phyloP scores from a whole-genome alignment of 2,113 vertebrate genomes.

The Eubucco bourcierii region DNA sequence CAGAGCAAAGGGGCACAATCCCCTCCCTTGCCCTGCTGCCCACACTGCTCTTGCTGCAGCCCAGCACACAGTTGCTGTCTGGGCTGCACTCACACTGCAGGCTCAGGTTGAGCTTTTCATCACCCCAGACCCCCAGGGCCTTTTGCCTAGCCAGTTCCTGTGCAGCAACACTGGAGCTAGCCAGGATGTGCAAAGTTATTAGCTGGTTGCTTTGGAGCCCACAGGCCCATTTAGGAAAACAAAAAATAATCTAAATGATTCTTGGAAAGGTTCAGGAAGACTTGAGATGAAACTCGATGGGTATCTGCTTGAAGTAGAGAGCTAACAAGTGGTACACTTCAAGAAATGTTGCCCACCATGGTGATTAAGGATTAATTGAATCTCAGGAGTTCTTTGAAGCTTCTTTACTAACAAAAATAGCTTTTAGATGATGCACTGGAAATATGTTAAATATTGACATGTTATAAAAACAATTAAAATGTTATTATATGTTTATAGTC shows the following conservation, averaged over 20 bases:
- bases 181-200: not conserved
- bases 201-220: slow-evolving; percentile 5
- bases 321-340: not conserved
- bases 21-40: too few species aligned
- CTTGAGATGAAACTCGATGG: not conserved
- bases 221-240: not conserved
- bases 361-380: not conserved
- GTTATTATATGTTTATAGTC: not conserved
- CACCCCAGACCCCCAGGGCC: too few species aligned
- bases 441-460: not conserved
- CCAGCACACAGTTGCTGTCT: too few species aligned
- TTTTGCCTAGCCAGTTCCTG: not conserved
- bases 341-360: not conserved
- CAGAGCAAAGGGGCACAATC: too few species aligned
- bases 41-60: too few species aligned
- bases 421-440: not conserved
- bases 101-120: too few species aligned
- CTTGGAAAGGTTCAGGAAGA: not conserved
- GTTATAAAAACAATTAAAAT: fast-evolving
- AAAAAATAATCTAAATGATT: not conserved
- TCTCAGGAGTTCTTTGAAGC: not conserved
- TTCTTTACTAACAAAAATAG: not conserved
- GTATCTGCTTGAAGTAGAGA: not conserved
- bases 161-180: not conserved
- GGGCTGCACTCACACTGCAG: too few species aligned